Base-by-base conservation (phyloP, 2,797 vertebrate species). In the Oreonectes daqikongensis region DNA sequence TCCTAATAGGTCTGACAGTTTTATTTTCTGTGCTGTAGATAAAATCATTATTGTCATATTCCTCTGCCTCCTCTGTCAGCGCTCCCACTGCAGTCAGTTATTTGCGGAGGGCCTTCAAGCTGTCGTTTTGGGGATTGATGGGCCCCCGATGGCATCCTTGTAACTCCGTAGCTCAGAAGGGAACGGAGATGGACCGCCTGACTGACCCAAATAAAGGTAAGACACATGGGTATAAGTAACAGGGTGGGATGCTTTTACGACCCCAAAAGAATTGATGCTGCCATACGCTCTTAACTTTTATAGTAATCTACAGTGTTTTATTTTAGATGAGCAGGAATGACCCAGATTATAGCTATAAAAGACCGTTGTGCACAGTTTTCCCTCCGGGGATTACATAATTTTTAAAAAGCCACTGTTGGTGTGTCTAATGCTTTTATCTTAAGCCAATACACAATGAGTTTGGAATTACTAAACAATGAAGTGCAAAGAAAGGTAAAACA, bases 31-130 rank as follows among this genome's bases (percentile, higher is more conserved):
- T 78, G 80, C 78, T 72, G 83, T 67, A 85, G 83, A 87, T 86
- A 84, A 86, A 84, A 86, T 86, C 79, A 85, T 87, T 88, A 83
- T 86, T 85, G 84, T 85, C 77, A 84, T 86, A 84, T 86, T 84
- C 80, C 71, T 81, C 77, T 83, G 79, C 81, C 84, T 79, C 69
- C n/a, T 65, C 78, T 85, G 84, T 86, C 85, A 83, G 70, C 55
- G 74, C 44, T 75, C 68, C 65, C 68, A 75, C 55, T 57, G 52
- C 46, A 77, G 78, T 40, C 48, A 66, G 70, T 84, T 85, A 84
- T 85, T 86, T 84, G 85, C 69, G 46, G 83, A 76, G 60, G 81
- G 69, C 82, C 79, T 81, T 85, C 81, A 86, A 84, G 55, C 78
- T 83, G 83, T 85, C 86, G 74, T 60, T 57, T 69, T 78, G 46